These are phyloP conservation scores for Etheostoma spectabile DNA, from an alignment of 2,113 vertebrate species.

Conservation along the genomic window DNA sequence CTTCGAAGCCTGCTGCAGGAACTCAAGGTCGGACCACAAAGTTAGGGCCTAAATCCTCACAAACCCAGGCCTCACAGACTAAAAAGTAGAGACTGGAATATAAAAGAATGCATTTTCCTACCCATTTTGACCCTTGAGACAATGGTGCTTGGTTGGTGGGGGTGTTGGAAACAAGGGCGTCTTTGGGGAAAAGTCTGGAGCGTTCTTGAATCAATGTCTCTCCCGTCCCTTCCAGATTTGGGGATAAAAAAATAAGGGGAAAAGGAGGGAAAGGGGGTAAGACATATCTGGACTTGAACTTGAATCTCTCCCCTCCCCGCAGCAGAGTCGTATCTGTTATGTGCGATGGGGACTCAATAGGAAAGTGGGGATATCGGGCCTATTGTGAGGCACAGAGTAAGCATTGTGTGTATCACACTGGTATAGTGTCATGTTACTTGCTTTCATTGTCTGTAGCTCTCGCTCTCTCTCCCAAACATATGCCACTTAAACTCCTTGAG, in stretches of 20 bases:
- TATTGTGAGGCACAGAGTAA: constrained; percentile 68
- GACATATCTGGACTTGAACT: constrained; percentile 41
- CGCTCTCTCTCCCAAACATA: constrained; percentile 37
- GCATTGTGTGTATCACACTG: constrained; percentile 70
- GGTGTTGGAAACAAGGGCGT: neutral
- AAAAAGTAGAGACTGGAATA: constrained; percentile 29
- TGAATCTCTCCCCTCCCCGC: constrained; percentile 28
- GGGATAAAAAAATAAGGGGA: neutral
- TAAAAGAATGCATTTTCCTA: constrained; percentile 50
- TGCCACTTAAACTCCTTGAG: constrained; percentile 59
- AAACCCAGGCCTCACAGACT: constrained; percentile 23
- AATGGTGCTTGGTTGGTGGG: neutral
- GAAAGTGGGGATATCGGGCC: constrained; percentile 55
- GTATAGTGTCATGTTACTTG: constrained; percentile 59
- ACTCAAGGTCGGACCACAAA: constrained; percentile 30
- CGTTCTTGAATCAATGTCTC: constrained; percentile 16
- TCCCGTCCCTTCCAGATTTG: constrained; percentile 17
- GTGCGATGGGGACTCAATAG: constrained; percentile 49
- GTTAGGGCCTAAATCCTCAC: constrained; percentile 27
- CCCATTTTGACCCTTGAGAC: constrained; percentile 22
- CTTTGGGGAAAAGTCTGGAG: constrained; percentile 5
- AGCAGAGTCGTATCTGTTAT: constrained; percentile 54
- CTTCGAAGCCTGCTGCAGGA: constrained; percentile 29
- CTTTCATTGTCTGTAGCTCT: constrained; percentile 55
- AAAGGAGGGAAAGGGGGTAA: neutral